phyloP scores from a whole-genome alignment of 2,797 vertebrate genomes.

The Cyclopterus lumpus region DNA sequence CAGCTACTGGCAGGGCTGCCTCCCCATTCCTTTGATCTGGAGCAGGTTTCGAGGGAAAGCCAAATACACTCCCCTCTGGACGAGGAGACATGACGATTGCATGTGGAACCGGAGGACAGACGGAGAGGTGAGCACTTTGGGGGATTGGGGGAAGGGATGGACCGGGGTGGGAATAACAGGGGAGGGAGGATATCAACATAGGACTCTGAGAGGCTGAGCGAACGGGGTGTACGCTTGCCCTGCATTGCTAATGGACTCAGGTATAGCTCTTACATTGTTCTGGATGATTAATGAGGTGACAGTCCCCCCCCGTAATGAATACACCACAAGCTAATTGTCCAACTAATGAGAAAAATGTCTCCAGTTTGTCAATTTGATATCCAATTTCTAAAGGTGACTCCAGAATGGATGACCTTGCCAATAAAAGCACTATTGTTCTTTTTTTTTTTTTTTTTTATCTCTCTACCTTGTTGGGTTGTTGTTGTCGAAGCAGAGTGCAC shows the following conservation, averaged over 20 bases:
- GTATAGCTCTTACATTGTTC: conserved; percentile 67
- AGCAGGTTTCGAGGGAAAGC: conserved; percentile 61
- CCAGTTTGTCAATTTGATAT: conserved; percentile 77
- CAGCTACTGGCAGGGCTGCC: conserved; percentile 71
- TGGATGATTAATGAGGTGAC: conserved; percentile 79
- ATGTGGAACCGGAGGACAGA: conserved; percentile 45
- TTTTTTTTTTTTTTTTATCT: conserved; percentile 4
- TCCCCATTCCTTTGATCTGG: conserved; percentile 74
- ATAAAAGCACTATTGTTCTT: conserved; percentile 58
- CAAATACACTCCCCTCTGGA: conserved; percentile 67
- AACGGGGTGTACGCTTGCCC: conserved; percentile 6
- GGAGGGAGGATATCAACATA: neutral
- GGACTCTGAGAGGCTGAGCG: conserved; percentile 7
- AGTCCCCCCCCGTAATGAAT: conserved; percentile 73
- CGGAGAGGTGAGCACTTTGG: conserved; percentile 17
- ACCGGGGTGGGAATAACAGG: neutral
- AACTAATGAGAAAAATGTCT: conserved; percentile 82
- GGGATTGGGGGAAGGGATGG: neutral
- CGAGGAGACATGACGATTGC: conserved; percentile 46
- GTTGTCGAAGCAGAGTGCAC: neutral
- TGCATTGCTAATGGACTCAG: conserved; percentile 58
- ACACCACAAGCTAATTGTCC: conserved; percentile 78
- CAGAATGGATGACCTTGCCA: conserved; percentile 71
- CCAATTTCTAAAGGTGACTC: conserved; percentile 73
- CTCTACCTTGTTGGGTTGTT: conserved; percentile 8